These are phyloP conservation scores for Acrocyrtus sp. DNA, from an alignment of 2,888 invertebrate genomes.

Conservation along the genomic window DNA sequence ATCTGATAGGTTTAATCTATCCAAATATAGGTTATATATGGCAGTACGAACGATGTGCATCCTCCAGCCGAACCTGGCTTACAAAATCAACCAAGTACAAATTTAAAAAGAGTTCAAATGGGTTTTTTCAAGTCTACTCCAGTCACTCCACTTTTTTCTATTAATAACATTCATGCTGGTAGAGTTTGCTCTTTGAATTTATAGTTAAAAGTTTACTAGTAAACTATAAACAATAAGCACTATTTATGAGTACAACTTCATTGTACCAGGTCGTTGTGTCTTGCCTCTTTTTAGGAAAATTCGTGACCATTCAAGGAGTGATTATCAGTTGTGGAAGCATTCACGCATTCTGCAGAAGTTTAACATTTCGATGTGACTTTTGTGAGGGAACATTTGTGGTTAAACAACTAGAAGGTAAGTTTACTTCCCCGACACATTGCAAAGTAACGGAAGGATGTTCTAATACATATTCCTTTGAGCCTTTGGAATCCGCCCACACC, in stretches of 20 bases:
- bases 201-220: too few species aligned
- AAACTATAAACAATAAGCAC: too few species aligned
- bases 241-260: too few species aligned
- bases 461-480: conserved; percentile 23
- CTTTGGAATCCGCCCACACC: conserved; percentile 12
- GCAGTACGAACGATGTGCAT: too few species aligned
- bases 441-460: conserved; percentile 38
- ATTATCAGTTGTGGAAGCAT: conserved; percentile 52
- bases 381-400: conserved; percentile 43
- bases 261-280: too few species aligned
- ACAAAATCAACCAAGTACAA: too few species aligned
- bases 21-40: too few species aligned
- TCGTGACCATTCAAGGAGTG: conserved; percentile 55
- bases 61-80: too few species aligned
- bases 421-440: conserved; percentile 43
- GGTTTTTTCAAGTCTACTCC: conserved; percentile 51
- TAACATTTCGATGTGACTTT: conserved; percentile 49
- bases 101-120: conserved; percentile 41
- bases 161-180: too few species aligned
- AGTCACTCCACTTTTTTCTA: conserved; percentile 29
- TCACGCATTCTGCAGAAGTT: conserved; percentile 32
- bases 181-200: too few species aligned
- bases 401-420: conserved; percentile 48
- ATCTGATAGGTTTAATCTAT: too few species aligned
- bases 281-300: conserved; percentile 54